Base-by-base conservation (phyloP, 1,140 invertebrate genomes). In the Drosophila kepulauana region DNA sequence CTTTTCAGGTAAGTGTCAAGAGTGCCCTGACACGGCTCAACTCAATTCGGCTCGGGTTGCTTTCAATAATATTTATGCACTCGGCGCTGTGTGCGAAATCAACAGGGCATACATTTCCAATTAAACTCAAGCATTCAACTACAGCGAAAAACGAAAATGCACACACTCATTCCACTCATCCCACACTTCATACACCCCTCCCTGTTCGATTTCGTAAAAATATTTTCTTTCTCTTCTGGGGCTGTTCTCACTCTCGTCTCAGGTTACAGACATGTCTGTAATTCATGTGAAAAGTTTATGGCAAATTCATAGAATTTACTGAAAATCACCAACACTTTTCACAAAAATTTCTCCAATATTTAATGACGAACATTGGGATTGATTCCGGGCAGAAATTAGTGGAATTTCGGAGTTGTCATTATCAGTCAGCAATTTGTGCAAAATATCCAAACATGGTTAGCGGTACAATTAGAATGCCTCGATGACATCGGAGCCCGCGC, bases 1-100 rank as follows among this genome's bases (percentile, higher is more conserved):
- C 66, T 78, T 54, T 59, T 43, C 66, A 78, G 76, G 61, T 77
- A 77, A 79, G 80, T 88, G 85, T 76, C 62, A 88, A 88, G 77
- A 88, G 77, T 63, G 78, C 71, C 67, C 69, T 58, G 65, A 64
- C 81, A 61, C 57, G 43, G 78, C 69, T 75, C 65, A 75, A 71
- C 70, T 76, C 66, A 41, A 82, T 59, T 70, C 59, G 58, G 25
- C 67, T 64, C 81, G 71, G 56, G 61, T 73, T 41, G 67, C 78
- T 84, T 79, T 89, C 81, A 88, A 88, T 89, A 88, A 89, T 85
- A 88, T 89, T 80, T 89, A 85, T 89, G 85, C 81, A 85, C 65
- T 81, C 71, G 69, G 78, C 65, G 1, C 69, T 81, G 78, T 88
- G 61, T 88, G 78, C 75, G 70, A 46, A 89, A 49, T 75, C 85